Conservation (phyloP, 2,113 vertebrate species). For the Platysternon megacephalum region DNA sequence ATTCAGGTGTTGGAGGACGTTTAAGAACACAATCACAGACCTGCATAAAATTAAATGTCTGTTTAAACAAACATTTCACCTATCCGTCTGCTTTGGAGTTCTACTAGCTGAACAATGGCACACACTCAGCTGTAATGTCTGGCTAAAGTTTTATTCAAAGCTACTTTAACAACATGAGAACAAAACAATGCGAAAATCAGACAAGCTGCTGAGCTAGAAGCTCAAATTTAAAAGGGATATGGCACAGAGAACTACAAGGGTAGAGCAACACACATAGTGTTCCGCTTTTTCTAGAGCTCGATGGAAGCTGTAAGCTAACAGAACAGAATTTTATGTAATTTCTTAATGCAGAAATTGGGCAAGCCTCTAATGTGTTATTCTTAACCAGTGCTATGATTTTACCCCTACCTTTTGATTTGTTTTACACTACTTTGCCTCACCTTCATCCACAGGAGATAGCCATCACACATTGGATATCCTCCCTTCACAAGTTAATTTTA, state of each 20-base stretch:
- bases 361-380: neutral
- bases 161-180: conserved; percentile 42
- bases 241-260: neutral
- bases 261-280: conserved; percentile 11
- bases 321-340: conserved; percentile 15
- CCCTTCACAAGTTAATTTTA: conserved; percentile 49
- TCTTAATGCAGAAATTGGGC: conserved; percentile 39
- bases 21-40: neutral
- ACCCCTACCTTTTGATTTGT: conserved; percentile 53
- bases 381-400: conserved; percentile 63
- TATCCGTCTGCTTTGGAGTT: neutral
- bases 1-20: neutral
- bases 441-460: conserved; percentile 19
- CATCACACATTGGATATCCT: neutral
- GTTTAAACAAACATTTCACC: neutral
- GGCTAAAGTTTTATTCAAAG: conserved; percentile 26
- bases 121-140: conserved; percentile 8
- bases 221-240: neutral
- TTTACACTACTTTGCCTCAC: conserved; percentile 51
- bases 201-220: neutral
- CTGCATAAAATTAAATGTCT: neutral
- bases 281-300: neutral
- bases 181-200: conserved; percentile 44
- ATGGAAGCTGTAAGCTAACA: conserved; percentile 31
- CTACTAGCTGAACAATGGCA: neutral